These are phyloP conservation scores for Pseudopodoces humilis DNA, from an alignment of 2,113 vertebrate species.

Conservation along the genomic window DNA sequence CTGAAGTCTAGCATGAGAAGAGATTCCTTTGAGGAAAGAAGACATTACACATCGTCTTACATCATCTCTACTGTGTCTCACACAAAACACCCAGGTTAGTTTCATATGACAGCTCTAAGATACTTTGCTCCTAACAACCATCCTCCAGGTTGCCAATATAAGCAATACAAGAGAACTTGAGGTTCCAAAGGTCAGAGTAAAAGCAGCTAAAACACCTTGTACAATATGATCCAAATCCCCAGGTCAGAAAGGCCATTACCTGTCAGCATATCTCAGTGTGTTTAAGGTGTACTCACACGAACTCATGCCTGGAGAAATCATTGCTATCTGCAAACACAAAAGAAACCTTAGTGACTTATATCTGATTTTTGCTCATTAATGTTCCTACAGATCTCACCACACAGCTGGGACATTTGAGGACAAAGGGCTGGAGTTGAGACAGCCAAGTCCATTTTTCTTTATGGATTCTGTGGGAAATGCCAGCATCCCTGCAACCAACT, in stretches of 20 bases:
- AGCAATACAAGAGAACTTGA: background rate
- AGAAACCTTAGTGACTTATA: background rate
- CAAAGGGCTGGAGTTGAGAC: background rate
- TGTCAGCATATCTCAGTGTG: constrained; percentile 95
- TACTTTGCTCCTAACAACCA: background rate
- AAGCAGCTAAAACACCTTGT: background rate
- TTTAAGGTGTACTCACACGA: constrained; percentile 97
- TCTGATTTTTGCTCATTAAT: background rate
- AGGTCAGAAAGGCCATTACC: constrained; percentile 74
- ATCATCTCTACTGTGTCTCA: background rate
- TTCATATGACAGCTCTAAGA: background rate
- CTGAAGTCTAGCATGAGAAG: background rate
- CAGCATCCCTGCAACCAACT: background rate
- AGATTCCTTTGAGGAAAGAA: background rate
- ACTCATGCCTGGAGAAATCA: constrained; percentile 94
- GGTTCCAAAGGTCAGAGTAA: background rate
- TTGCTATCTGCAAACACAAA: constrained; percentile 86
- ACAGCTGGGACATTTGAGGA: background rate
- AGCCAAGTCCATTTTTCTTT: background rate
- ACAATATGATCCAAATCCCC: background rate
- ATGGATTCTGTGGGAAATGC: background rate
- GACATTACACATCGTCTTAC: background rate
- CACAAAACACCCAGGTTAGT: background rate
- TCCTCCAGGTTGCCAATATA: background rate
- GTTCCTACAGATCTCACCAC: background rate